These are phyloP conservation scores for Brachylomia viminalis DNA, from an alignment of 2,888 invertebrate genomes.

Conservation along the genomic window DNA sequence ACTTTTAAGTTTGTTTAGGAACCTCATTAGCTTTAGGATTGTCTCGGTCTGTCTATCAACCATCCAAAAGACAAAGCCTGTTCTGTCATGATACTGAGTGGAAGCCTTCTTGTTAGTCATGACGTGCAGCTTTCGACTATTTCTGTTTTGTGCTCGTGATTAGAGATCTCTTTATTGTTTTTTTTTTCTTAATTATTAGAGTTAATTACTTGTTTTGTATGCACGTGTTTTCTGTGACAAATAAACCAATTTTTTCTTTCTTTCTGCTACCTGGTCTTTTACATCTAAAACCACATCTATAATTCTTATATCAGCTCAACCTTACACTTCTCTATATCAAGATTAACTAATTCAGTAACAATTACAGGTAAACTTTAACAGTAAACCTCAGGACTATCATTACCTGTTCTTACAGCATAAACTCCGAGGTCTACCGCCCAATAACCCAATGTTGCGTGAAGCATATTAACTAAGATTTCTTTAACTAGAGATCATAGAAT, in stretches of 20 bases:
- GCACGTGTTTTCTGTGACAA: no score
- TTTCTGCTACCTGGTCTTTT: not conserved
- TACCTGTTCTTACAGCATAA: conserved; percentile 48
- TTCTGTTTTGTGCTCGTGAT: no score
- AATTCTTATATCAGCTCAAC: not conserved
- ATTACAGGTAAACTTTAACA: conserved; percentile 27
- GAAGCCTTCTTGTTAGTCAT: no score
- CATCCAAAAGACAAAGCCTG: not conserved
- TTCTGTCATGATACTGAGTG: no score
- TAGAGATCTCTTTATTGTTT: no score
- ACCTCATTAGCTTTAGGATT: not conserved
- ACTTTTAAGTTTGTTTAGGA: not conserved
- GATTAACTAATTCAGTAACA: not conserved
- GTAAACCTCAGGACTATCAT: conserved; percentile 23
- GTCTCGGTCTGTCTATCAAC: no score
- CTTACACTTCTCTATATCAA: not conserved
- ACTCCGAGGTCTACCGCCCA: conserved; percentile 31
- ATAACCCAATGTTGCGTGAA: conserved; percentile 62
- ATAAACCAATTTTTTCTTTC: no score
- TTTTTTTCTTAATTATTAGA: no score
- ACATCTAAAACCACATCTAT: not conserved
- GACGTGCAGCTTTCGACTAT: no score
- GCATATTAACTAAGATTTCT: conserved; percentile 59
- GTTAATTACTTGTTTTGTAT: no score
- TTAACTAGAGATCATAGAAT: conserved; percentile 56